Base-by-base conservation (phyloP, 2,113 vertebrate genomes). In the Falco punctatus region DNA sequence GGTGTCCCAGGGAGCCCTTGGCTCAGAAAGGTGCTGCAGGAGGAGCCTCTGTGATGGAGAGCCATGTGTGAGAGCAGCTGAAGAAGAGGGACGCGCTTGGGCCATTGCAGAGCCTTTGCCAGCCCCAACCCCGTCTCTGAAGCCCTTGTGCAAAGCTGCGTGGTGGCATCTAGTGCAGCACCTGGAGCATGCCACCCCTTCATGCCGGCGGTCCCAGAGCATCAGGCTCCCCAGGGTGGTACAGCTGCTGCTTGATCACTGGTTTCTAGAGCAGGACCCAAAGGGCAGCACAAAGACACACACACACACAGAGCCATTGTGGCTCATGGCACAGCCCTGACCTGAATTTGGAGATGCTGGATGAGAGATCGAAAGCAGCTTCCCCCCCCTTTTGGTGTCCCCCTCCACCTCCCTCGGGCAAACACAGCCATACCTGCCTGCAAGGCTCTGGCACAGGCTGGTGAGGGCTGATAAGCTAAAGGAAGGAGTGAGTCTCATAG, bases 31-130 rank as follows among this genome's bases (percentile, higher is more conserved):
- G 73, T 69, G 48, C 44, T 52, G 7, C 4, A 0, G 67, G 89
- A 83, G 69, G 58, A 86, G 48, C 38, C 20, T 55, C 62, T 64
- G 42, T 64, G 93, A 49, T 62, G 62, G 38, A 67, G 67, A 87
- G 62, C 69, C 62, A 51, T 64, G 58, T 0, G 13, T 3, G 5
- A 64, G 67, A 40, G 33, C 0, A 0, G 30, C 28, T 2, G 0
- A 52, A 35, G 51, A 33, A 70, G 33, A 11, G 21, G 81, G 77
- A 73, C 5, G 7, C 46, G 75, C 38, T 44, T 3, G 0, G 58
- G 38, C 19, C 21, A 5, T 35, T 38, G 49, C 44, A 35, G 52
- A 71, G 58, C 32, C 15, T 55, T 55, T 57, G 14, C 48, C 38
- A 1, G 42, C 35, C 67, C 13, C 21, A 11, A 1, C 30, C 61